phyloP scores from a whole-genome alignment of 2,888 invertebrate genomes.

The Lomographa bimaculata region DNA sequence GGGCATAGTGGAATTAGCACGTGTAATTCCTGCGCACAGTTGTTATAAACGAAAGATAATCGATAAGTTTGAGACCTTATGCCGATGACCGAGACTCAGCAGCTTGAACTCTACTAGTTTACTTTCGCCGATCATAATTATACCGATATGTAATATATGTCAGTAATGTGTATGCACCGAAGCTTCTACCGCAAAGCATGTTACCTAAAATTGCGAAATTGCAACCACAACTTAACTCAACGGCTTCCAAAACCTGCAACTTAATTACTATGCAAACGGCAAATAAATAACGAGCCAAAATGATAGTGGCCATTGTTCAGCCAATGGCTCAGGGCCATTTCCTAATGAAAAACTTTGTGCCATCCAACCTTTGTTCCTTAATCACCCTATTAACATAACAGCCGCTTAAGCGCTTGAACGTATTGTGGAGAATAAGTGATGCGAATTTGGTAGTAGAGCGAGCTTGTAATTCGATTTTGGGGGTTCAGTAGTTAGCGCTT shows the following conservation, averaged over 20 bases:
- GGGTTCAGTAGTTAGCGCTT: constrained; percentile 6
- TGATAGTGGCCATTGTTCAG: constrained; percentile 36
- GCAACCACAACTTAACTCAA: neutral
- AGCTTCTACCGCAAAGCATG: too few relatives aligned
- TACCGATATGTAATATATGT: too few relatives aligned
- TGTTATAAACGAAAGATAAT: too few relatives aligned
- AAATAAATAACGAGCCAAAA: constrained; percentile 35
- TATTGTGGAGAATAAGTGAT: constrained; percentile 22
- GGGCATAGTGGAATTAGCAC: too few relatives aligned
- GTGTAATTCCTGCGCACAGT: too few relatives aligned
- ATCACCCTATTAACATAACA: constrained; percentile 48
- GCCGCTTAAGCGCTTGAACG: constrained; percentile 31
- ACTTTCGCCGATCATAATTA: too few relatives aligned
- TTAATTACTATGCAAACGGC: constrained; percentile 33
- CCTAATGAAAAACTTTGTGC: constrained; percentile 43
- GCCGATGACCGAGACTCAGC: too few relatives aligned
- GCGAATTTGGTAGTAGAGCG: constrained; percentile 10
- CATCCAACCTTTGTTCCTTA: constrained; percentile 42
- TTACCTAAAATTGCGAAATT: too few relatives aligned
- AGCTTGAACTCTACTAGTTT: too few relatives aligned
- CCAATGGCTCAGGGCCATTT: constrained; percentile 35
- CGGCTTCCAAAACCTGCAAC: constrained; percentile 16
- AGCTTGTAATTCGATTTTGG: constrained; percentile 18
- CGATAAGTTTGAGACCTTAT: too few relatives aligned
- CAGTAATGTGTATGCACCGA: too few relatives aligned